Base-by-base conservation (phyloP, 2,797 vertebrate species). In the Buphagus erythrorhynchus region DNA sequence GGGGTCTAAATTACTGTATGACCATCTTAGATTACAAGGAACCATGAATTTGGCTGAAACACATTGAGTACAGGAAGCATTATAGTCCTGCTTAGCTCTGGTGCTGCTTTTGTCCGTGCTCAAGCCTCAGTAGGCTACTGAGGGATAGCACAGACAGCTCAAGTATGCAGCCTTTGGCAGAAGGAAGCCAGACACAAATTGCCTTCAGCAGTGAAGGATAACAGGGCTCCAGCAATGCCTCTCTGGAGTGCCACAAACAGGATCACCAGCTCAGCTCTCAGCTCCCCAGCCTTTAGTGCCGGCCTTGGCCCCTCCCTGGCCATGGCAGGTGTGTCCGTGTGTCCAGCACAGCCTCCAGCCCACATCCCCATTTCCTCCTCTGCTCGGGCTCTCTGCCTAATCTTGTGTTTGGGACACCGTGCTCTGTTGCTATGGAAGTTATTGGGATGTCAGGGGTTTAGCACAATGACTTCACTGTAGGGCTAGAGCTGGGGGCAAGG, bases 381-480 rank as follows among this genome's bases (percentile, higher is more conserved):
- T 58, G 76, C 22, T 4, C 95, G 93, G 92, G 79, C 84, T 65
- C 88, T 61, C 13, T 5, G 36, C 91, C 97, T 96, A 68, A 83
- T 79, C 74, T 35, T 72, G 35, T 96, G 92, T 97, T 98, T 97
- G 89, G 96, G 84, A 91, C 63, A 65, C 89, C 72, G 29, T 92
- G 85, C 42, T 85, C 77, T 49, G 51, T 97, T 95, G 72, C 97
- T 83, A 96, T 97, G 96, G 96, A 97, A 91, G 93, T 89, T 87
- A 46, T 7, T 59, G 90, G 82, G 81, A 86, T 59, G 85, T 94
- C 81, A 79, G 54, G 85, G 35, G 51, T 51, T 92, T 88, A 92
- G 49, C 59, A 61, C 68, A 77, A 95, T 91, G 79, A 88, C 74
- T 95, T 89, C 71, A 49, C 9, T 67, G 80, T 31, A 88, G 35